Percentiles rank a stretch among this genome's conserved stretches.
Conservation (phyloP, 1,140 invertebrate genomes). For the Galendromus occidentalis region DNA sequence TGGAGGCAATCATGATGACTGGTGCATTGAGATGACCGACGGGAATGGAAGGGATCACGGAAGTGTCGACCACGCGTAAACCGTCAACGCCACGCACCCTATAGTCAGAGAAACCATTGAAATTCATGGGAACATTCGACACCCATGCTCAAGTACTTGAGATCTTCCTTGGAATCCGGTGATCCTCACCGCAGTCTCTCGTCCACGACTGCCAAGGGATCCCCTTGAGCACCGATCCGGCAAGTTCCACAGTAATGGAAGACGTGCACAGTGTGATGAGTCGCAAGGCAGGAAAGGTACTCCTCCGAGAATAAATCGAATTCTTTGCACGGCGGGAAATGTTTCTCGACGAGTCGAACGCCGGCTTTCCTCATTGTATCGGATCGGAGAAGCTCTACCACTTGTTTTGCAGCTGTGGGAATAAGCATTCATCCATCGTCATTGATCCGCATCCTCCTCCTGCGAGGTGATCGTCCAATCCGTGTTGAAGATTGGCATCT, state of each 20-base stretch:
- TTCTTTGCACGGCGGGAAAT: neutral
- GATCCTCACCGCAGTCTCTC: neutral
- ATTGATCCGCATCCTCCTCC: no score
- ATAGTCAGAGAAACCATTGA: conserved; percentile 21
- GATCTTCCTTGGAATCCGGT: no score
- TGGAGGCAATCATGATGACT: neutral
- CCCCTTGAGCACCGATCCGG: neutral
- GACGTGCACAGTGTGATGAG: neutral
- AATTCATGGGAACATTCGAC: no score
- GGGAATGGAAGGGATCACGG: neutral
- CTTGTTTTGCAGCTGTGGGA: neutral
- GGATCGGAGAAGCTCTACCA: neutral
- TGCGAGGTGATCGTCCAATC: no score
- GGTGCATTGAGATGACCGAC: conserved; percentile 1
- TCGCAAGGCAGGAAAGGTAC: neutral
- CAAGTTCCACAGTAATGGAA: neutral
- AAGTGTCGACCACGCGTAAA: neutral
- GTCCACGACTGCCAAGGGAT: neutral
- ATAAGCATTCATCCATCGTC: no score
- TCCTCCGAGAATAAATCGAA: neutral
- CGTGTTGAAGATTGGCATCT: no score
- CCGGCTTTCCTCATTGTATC: neutral
- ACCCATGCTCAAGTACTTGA: no score
- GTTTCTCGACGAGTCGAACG: neutral
- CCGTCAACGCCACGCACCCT: neutral